Conservation (phyloP, 1,140 invertebrate species). For the Cyphomyrmex costatus region DNA sequence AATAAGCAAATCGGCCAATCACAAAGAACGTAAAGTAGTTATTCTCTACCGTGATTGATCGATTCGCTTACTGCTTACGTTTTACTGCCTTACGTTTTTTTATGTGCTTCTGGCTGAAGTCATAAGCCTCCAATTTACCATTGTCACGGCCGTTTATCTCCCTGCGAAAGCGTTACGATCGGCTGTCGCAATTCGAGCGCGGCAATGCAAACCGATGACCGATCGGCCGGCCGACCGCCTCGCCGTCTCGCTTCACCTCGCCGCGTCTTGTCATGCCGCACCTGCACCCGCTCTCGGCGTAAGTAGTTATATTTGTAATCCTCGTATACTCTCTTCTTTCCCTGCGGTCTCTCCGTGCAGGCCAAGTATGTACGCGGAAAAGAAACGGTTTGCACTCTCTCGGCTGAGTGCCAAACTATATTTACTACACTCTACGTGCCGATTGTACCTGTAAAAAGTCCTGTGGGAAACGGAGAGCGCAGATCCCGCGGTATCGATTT, state of each 20-base stretch:
- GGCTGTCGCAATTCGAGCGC: conserved; percentile 67
- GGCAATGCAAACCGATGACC: conserved; percentile 71
- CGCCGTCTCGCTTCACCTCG: background rate
- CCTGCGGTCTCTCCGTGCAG: conserved; percentile 72
- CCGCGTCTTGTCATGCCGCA: conserved; percentile 37
- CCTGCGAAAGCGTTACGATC: conserved; percentile 61
- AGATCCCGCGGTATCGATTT: conserved; percentile 35
- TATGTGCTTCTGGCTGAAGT: conserved; percentile 13
- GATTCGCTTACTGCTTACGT: too few relatives aligned
- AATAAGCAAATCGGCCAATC: too few relatives aligned
- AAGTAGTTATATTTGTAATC: conserved; percentile 75
- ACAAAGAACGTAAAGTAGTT: too few relatives aligned
- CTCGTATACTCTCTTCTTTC: conserved; percentile 73
- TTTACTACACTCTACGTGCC: conserved; percentile 79
- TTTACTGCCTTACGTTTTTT: too few relatives aligned
- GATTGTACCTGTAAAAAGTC: conserved; percentile 80
- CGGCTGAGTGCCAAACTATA: conserved; percentile 83
- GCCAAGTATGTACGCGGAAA: conserved; percentile 80
- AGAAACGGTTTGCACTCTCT: conserved; percentile 81
- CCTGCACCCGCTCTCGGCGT: conserved; percentile 58
- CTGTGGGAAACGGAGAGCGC: conserved; percentile 17
- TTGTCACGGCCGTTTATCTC: conserved; percentile 74
- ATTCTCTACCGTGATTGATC: too few relatives aligned
- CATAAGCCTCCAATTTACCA: conserved; percentile 73
- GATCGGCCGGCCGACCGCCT: conserved; percentile 14